A percentile compares a stretch with the other conserved stretches of the same genome.
These are phyloP conservation scores for Drosophila insularis DNA, from an alignment of 1,140 invertebrate genomes.

Conservation along the genomic window DNA sequence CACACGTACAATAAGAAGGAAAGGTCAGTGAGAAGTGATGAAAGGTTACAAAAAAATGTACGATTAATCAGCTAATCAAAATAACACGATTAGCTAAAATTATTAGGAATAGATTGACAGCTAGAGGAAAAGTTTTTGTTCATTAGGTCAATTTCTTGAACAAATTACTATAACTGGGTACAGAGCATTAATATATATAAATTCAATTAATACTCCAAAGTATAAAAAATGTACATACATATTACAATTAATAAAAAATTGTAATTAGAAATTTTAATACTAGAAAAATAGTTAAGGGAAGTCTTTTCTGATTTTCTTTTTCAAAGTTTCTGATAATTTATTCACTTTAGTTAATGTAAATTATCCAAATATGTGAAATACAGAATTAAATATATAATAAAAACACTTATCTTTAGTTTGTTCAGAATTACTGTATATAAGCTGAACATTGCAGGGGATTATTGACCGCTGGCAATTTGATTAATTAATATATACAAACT, in stretches of 20 bases:
- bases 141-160: not conserved
- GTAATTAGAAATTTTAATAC: no score
- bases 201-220: no score
- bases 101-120: not conserved
- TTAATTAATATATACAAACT: not conserved
- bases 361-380: not conserved
- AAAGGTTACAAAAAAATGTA: not conserved
- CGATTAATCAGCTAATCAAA: not conserved
- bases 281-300: no score
- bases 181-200: no score
- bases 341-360: not conserved
- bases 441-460: not conserved
- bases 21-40: not conserved
- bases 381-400: not conserved
- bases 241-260: no score
- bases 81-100: not conserved
- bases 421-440: not conserved
- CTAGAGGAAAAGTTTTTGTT: not conserved
- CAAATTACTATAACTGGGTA: no score
- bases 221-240: no score
- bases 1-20: not conserved
- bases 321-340: no score
- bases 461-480: not conserved
- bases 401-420: not conserved
- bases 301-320: no score